Percentiles rank a stretch among this genome's conserved stretches.
phyloP scores from a whole-genome alignment of 2,113 vertebrate species.

The Triplophysa siluroides region DNA sequence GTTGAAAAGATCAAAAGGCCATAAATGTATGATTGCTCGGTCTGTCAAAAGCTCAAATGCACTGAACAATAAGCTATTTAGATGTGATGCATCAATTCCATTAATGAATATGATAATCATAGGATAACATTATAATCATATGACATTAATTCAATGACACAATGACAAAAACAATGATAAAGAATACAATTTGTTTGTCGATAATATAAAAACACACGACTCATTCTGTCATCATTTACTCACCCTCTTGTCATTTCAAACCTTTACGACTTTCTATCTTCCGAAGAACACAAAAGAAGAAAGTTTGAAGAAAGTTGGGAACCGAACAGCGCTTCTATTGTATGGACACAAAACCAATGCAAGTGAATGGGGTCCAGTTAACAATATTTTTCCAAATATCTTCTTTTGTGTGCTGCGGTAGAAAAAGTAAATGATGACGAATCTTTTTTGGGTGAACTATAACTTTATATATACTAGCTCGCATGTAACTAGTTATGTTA shows the following conservation, averaged over 20 bases:
- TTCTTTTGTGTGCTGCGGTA: too few relatives aligned
- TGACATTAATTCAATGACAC: slow-evolving; percentile 19
- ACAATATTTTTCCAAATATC: too few relatives aligned
- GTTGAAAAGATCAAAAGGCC: background rate
- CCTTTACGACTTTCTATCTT: too few relatives aligned
- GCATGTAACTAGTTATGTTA: background rate
- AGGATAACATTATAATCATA: background rate
- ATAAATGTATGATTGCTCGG: background rate
- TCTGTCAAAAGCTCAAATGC: slow-evolving; percentile 1
- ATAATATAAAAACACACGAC: background rate
- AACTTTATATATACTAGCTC: too few relatives aligned
- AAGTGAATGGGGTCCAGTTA: too few relatives aligned
- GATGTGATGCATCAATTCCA: background rate
- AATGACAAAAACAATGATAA: background rate
- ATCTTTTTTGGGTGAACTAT: too few relatives aligned
- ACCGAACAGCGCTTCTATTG: too few relatives aligned
- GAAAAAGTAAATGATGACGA: too few relatives aligned
- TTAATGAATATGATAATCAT: slow-evolving; percentile 12
- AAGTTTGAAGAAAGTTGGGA: too few relatives aligned
- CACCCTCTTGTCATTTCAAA: too few relatives aligned
- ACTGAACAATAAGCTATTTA: background rate
- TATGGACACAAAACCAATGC: too few relatives aligned
- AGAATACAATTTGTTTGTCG: background rate
- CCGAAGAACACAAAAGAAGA: too few relatives aligned
- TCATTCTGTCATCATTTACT: background rate